A percentile compares a stretch with the other conserved stretches of the same genome.
These are phyloP conservation scores for Drosophila parthenogenetica DNA, from an alignment of 2,888 invertebrate species.

Conservation along the genomic window DNA sequence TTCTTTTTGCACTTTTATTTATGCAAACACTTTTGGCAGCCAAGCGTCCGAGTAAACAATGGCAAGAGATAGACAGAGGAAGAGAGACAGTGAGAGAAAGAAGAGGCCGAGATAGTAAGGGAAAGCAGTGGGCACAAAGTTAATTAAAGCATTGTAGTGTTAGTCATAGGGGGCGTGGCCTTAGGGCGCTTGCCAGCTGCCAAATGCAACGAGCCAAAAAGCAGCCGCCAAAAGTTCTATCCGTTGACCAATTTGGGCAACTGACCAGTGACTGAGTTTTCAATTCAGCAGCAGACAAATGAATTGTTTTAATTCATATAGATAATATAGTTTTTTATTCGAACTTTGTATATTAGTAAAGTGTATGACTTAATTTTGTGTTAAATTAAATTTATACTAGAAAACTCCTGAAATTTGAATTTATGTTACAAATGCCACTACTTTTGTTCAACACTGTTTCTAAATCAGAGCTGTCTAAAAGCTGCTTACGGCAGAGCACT, in stretches of 20 bases:
- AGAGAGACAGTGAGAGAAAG: constrained; percentile 1
- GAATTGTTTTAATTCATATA: constrained; percentile 19
- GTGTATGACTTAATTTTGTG: too few relatives aligned
- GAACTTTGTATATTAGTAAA: too few relatives aligned
- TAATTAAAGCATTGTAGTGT: constrained; percentile 56
- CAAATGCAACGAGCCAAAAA: constrained; percentile 41
- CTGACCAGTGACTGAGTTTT: constrained; percentile 8
- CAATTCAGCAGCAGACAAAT: constrained; percentile 10
- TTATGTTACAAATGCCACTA: too few relatives aligned
- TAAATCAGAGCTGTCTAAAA: too few relatives aligned
- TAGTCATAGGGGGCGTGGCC: constrained; percentile 7
- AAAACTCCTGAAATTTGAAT: too few relatives aligned
- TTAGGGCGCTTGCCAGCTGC: constrained; percentile 39
- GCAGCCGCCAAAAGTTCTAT: constrained; percentile 20
- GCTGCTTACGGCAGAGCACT: too few relatives aligned
- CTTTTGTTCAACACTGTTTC: too few relatives aligned
- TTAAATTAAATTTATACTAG: too few relatives aligned
- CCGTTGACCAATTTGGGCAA: constrained; percentile 12
- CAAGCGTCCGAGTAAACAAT: constrained; percentile 48
- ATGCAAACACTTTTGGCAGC: constrained; percentile 52
- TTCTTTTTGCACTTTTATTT: constrained; percentile 52
- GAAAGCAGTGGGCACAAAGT: constrained; percentile 54
- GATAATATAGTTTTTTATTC: too few relatives aligned
- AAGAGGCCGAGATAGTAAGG: neutral
- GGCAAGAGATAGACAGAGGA: constrained; percentile 11